phyloP scores from a whole-genome alignment of 2,113 vertebrate genomes.

The Percina caprodes region DNA sequence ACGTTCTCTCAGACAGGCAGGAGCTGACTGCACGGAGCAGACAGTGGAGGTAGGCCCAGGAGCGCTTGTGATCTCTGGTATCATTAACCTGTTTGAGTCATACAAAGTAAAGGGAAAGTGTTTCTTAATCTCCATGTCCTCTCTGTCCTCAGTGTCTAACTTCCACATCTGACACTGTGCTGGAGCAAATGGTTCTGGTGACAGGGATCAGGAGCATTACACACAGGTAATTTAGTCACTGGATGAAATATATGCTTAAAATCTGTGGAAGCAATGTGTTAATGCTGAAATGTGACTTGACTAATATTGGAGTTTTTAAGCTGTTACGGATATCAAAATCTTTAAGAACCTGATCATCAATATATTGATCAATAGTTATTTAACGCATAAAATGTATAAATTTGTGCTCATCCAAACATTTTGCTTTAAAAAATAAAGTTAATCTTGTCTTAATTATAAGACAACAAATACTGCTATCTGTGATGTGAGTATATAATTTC shows the following conservation, averaged over 20 bases:
- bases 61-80: neutral
- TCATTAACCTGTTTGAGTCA: neutral
- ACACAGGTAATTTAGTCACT: constrained; percentile 76
- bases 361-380: neutral
- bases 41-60: constrained; percentile 77
- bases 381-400: neutral
- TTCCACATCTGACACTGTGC: constrained; percentile 74
- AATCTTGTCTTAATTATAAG: neutral
- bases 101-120: neutral
- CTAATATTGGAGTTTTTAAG: neutral
- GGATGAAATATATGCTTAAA: neutral
- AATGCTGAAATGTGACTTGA: neutral
- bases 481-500: neutral
- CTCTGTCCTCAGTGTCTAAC: constrained; percentile 66
- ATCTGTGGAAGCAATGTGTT: neutral
- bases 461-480: neutral
- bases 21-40: constrained; percentile 75
- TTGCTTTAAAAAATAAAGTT: neutral
- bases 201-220: constrained; percentile 81
- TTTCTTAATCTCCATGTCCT: neutral
- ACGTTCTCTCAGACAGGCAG: constrained; percentile 85
- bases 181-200: constrained; percentile 85
- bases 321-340: neutral
- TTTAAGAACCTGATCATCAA: neutral
- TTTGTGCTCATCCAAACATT: neutral